Evolutionary conservation across 2,797 vertebrate species (phyloP).

Genomic region (Sciurus vulgaris): DNA sequence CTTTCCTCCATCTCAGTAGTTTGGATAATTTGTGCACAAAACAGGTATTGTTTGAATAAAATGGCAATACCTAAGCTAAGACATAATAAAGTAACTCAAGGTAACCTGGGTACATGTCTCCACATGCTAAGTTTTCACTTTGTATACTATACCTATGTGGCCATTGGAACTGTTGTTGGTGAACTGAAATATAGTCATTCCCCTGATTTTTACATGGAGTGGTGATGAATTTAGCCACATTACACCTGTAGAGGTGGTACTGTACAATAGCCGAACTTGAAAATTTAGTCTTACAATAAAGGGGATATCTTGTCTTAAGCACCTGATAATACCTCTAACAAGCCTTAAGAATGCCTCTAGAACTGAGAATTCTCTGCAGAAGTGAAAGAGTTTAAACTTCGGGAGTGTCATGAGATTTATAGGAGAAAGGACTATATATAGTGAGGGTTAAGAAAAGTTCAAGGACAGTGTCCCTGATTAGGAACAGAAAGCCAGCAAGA

Average conservation of each 20-base stretch:
- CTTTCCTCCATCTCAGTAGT: background rate
- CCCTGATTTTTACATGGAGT: background rate
- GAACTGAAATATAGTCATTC: background rate
- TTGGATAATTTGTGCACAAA: conserved; percentile 42
- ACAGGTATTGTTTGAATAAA: conserved; percentile 39
- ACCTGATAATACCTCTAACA: background rate
- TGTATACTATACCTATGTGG: background rate
- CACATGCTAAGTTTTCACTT: background rate
- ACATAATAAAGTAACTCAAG: conserved; percentile 39
- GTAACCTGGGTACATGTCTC: background rate
- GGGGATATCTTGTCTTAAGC: background rate
- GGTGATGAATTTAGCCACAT: background rate
- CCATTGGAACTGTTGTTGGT: background rate
- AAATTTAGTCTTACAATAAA: background rate
- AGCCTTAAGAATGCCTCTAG: background rate
- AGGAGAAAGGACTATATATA: background rate
- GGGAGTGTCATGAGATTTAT: background rate
- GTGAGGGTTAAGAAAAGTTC: background rate
- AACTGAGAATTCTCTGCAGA: conserved; percentile 42
- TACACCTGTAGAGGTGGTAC: background rate
- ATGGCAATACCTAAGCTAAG: conserved; percentile 39
- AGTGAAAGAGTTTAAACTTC: background rate
- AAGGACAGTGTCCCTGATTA: background rate
- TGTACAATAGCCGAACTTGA: background rate
- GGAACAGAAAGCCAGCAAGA: background rate